A percentile compares a stretch with the other conserved stretches of the same genome.
phyloP scores from a whole-genome alignment of 1,140 invertebrate species.

The Planococcus citri region DNA sequence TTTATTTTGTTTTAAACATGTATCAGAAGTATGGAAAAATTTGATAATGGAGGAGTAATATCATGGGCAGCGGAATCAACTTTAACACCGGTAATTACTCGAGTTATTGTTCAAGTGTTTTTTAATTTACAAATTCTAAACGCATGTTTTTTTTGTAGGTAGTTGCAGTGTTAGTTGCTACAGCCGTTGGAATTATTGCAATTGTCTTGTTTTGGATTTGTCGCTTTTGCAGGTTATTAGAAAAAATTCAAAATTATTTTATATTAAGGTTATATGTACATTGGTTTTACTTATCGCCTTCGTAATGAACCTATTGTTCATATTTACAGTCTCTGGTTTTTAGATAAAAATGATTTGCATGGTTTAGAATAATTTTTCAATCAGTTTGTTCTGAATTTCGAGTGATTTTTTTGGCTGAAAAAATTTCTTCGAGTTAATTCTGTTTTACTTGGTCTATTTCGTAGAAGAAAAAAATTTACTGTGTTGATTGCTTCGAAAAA shows the following conservation, averaged over 20 bases:
- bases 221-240: slow-evolving; percentile 10
- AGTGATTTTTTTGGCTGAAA: too few relatives aligned
- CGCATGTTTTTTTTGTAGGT: slow-evolving; percentile 4
- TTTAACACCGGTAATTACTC: slow-evolving; percentile 3
- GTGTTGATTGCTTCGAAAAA: too few relatives aligned
- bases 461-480: too few relatives aligned
- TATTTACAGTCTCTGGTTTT: background rate
- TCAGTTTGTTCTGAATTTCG: background rate
- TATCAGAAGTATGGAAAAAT: background rate
- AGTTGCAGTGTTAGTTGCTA: slow-evolving; percentile 8
- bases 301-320: background rate
- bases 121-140: background rate
- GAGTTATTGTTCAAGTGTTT: background rate
- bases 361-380: background rate
- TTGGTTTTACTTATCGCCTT: background rate
- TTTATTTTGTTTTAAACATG: background rate
- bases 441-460: too few relatives aligned
- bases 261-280: background rate
- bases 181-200: slow-evolving; percentile 9
- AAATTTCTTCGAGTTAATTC: too few relatives aligned
- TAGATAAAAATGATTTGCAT: background rate
- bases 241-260: background rate
- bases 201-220: slow-evolving; percentile 14
- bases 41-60: background rate
- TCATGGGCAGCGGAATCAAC: slow-evolving; percentile 2